Conservation (phyloP, 2,113 vertebrate species). For the Eolophus roseicapilla region DNA sequence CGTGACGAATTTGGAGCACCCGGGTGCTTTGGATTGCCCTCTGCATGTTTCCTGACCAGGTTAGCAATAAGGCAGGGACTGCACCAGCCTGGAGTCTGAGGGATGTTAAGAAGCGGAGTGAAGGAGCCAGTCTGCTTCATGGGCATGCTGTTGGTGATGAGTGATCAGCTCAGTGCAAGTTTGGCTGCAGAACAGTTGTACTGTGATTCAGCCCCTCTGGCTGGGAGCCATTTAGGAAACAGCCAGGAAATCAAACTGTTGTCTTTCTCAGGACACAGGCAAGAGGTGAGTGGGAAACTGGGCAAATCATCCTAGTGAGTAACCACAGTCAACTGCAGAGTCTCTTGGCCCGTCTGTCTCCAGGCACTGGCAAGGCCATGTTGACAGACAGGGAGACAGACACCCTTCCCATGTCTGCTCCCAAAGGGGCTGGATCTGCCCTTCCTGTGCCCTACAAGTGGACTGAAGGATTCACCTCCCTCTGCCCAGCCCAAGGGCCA, state of each 20-base stretch:
- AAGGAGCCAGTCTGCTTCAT: not conserved
- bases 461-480: not conserved
- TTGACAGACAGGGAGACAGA: not conserved
- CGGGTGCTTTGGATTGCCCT: not conserved
- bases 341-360: not conserved
- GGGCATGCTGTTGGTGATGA: not conserved
- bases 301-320: not conserved
- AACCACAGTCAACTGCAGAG: not conserved
- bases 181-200: not conserved
- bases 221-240: not conserved
- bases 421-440: not conserved
- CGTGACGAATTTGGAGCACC: not conserved
- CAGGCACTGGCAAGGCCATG: not conserved
- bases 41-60: not conserved
- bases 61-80: not conserved
- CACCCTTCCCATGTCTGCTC: not conserved
- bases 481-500: not conserved
- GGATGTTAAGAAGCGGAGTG: rapidly evolving
- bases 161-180: not conserved
- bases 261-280: not conserved
- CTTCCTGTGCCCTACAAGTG: not conserved
- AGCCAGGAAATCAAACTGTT: slow-evolving; percentile 4
- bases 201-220: not conserved
- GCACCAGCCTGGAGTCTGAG: not conserved
- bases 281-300: not conserved